Base-by-base conservation (phyloP, 1,140 invertebrate genomes). In the Caenorhabditis brenneri region DNA sequence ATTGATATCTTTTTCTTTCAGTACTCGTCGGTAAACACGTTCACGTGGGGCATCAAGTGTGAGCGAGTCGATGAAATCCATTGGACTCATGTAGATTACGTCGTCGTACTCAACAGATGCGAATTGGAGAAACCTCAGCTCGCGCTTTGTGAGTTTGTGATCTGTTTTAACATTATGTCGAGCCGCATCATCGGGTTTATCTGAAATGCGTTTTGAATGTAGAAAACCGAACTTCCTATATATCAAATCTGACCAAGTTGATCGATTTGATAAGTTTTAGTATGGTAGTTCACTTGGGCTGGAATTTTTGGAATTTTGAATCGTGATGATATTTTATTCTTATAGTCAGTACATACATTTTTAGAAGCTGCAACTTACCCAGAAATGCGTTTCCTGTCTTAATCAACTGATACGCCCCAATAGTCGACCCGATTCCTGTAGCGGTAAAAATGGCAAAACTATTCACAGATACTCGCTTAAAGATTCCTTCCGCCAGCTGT, bases 71-170 rank as follows among this genome's bases (percentile, higher is more conserved):
- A 98, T 93, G 91, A 98, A 98, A 92, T 99, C 97, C 92, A 97
- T 95, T 0, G 97, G 96, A n/a, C 96, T 98, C 96, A 99, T 98
- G 91, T 97, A 99, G 4, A 97, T 92, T 91, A 96, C 95, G 12
- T 96, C 96, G 89, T 96, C 93, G 90, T 94, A 96, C 91, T 97
- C 95, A n/a, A 96, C 95, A 29, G 96, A 97, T 15, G 96, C 95
- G 92, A 98, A 98, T 92, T 96, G 95, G 86, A 96, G 95, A 92
- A 98, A 98, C 81, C 96, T 27, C 5, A 85, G 80, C 29, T 85
- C 84, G 27, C 84, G 33, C 36, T 79, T 85, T 19, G 79, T 85
- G 15, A 85, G 65, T 46, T 81, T 85, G 29, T 85, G 84, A 31
- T 85, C 84, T 22, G 84, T 53, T 29, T 58, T n/a, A 10, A 81